Evolutionary conservation across 2,113 vertebrate species (phyloP).

Genomic region (Xiphophorus hellerii): DNA sequence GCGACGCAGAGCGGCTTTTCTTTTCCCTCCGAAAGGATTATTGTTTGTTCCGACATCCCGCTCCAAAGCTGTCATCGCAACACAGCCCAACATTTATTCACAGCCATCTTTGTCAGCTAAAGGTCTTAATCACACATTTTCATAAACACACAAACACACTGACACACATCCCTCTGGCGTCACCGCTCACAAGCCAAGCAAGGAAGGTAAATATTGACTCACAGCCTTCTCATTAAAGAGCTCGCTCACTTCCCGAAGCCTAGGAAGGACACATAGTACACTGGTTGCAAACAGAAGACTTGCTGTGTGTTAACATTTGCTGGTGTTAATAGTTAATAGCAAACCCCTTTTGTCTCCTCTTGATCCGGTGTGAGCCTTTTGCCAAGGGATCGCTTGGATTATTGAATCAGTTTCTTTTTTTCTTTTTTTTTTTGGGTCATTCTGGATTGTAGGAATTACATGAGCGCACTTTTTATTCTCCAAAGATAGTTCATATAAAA

Average conservation of each 20-base stretch:
- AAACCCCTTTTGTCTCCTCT: slow-evolving; percentile 21
- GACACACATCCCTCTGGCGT: slow-evolving; percentile 55
- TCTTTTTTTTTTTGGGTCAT: slow-evolving; percentile 36
- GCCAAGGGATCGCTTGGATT: slow-evolving; percentile 25
- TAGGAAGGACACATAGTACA: slow-evolving; percentile 32
- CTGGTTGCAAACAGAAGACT: slow-evolving; percentile 25
- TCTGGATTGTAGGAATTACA: slow-evolving; percentile 49
- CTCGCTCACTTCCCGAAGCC: slow-evolving; percentile 40
- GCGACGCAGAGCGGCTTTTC: slow-evolving; percentile 32
- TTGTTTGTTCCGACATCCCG: slow-evolving; percentile 38
- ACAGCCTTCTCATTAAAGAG: slow-evolving; percentile 53
- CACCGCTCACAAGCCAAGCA: slow-evolving; percentile 29
- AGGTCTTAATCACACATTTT: slow-evolving; percentile 60
- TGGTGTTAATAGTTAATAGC: slow-evolving; percentile 44
- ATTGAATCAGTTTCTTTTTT: slow-evolving; percentile 32
- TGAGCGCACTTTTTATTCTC: slow-evolving; percentile 38
- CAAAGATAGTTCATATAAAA: slow-evolving; percentile 49
- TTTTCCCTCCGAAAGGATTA: slow-evolving; percentile 18
- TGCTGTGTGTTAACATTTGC: slow-evolving; percentile 15
- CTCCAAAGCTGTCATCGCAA: slow-evolving; percentile 44
- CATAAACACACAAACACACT: slow-evolving; percentile 69
- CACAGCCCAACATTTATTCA: slow-evolving; percentile 41
- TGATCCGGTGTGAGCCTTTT: slow-evolving; percentile 2
- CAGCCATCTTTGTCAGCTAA: slow-evolving; percentile 38
- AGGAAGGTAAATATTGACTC: slow-evolving; percentile 69